Conservation (phyloP, 2,888 invertebrate species). For the Habroteleia sp. region DNA sequence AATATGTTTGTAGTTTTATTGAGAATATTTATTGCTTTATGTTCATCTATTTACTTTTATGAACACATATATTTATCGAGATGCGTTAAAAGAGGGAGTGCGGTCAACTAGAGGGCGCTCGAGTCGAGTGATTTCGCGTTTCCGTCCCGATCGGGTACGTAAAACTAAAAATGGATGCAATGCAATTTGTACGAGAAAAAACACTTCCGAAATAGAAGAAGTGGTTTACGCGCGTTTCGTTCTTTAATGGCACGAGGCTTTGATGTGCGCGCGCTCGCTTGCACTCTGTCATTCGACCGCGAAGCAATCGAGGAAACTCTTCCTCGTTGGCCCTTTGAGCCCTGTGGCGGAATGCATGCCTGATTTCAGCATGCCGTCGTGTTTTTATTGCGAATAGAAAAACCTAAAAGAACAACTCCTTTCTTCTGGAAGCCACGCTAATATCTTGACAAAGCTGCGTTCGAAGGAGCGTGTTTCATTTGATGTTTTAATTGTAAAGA, state of each 20-base stretch:
- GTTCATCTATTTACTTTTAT: too few species aligned
- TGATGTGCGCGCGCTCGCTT: conserved; percentile 53
- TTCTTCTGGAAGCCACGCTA: too few species aligned
- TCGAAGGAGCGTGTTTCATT: too few species aligned
- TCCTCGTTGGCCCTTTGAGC: conserved; percentile 34
- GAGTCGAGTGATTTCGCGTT: too few species aligned
- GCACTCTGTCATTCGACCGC: conserved; percentile 51
- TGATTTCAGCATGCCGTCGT: conserved; percentile 36
- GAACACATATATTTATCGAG: too few species aligned
- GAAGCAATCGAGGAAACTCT: conserved; percentile 41
- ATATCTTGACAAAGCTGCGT: too few species aligned
- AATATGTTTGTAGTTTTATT: too few species aligned
- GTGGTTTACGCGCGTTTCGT: conserved; percentile 44
- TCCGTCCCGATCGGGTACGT: conserved; percentile 42
- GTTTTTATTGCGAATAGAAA: conserved; percentile 41
- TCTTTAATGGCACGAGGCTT: conserved; percentile 31
- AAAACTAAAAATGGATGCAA: conserved; percentile 25
- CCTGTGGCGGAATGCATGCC: conserved; percentile 46
- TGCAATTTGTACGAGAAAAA: conserved; percentile 48
- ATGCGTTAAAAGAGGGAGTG: too few species aligned
- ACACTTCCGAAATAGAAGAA: conserved; percentile 57
- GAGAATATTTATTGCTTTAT: too few species aligned
- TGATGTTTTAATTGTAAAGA: too few species aligned
- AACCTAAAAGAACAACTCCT: too few species aligned
- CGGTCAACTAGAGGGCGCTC: conserved; percentile 4